phyloP scores from a whole-genome alignment of 2,888 invertebrate species.

The Lampropteryx suffumata region DNA sequence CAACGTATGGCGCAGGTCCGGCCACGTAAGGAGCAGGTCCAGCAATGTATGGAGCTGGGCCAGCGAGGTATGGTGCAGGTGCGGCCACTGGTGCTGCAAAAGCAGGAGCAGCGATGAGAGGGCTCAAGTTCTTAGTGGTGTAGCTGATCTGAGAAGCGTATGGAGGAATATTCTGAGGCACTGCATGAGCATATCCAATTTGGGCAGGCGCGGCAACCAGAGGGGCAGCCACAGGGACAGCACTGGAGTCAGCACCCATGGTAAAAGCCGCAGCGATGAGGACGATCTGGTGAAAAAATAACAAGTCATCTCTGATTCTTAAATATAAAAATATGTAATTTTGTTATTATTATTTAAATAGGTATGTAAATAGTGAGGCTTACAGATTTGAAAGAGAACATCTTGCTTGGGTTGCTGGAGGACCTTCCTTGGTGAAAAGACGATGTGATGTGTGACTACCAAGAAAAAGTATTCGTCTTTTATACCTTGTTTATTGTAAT shows the following conservation, averaged over 20 bases:
- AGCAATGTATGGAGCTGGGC: conserved; percentile 45
- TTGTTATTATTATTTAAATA: neutral
- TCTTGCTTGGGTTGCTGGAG: conserved; percentile 65
- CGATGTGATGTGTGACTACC: conserved; percentile 66
- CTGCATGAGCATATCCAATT: conserved; percentile 80
- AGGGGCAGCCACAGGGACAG: conserved; percentile 59
- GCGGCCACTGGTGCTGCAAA: conserved; percentile 45
- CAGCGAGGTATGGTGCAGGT: conserved; percentile 34
- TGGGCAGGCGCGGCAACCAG: conserved; percentile 81
- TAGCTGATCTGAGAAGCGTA: conserved; percentile 84
- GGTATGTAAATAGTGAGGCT: conserved; percentile 34
- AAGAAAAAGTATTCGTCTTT: conserved; percentile 63
- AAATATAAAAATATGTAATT: neutral
- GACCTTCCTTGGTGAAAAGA: conserved; percentile 76
- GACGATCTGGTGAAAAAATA: conserved; percentile 56
- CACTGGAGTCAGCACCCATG: conserved; percentile 65
- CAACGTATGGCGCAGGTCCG: conserved; percentile 32
- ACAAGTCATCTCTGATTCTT: neutral
- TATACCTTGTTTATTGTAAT: conserved; percentile 75
- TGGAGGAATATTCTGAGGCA: conserved; percentile 85
- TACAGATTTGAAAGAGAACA: conserved; percentile 79
- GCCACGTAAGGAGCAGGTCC: conserved; percentile 39
- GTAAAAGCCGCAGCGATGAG: conserved; percentile 67
- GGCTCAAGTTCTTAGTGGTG: conserved; percentile 69
- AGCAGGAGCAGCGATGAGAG: conserved; percentile 60